phyloP scores from a whole-genome alignment of 1,140 invertebrate genomes.

The Dinothrombium tinctorium region DNA sequence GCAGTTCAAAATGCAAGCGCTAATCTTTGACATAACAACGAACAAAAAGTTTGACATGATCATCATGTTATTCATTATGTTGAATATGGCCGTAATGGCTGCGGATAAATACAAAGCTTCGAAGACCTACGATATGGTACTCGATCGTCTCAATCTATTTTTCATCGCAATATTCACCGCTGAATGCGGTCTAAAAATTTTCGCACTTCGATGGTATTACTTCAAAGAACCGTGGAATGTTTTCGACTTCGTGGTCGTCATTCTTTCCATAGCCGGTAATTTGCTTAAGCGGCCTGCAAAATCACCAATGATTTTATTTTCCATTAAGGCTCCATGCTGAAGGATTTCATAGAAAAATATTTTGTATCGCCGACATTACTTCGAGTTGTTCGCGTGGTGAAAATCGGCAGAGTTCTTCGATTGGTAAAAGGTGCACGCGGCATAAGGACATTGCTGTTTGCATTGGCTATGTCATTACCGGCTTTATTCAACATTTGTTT shows the following conservation, averaged over 20 bases:
- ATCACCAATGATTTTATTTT: constrained; percentile 10
- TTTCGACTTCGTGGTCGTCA: constrained; percentile 96
- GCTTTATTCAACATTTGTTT: constrained; percentile 96
- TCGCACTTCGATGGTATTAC: constrained; percentile 87
- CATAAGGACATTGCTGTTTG: constrained; percentile 85
- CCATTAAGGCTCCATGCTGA: constrained; percentile 63
- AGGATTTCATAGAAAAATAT: constrained; percentile 88
- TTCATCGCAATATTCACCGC: constrained; percentile 95
- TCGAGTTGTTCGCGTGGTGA: constrained; percentile 86
- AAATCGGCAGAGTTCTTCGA: constrained; percentile 84
- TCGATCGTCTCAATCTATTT: constrained; percentile 80
- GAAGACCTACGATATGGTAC: constrained; percentile 47
- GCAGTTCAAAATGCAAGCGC: constrained; percentile 79
- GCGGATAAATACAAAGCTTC: constrained; percentile 82
- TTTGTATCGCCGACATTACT: constrained; percentile 91
- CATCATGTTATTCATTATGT: constrained; percentile 94
- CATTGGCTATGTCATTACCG: constrained; percentile 87
- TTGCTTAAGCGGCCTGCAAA: background rate
- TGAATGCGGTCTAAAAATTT: constrained; percentile 91
- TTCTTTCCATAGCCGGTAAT: constrained; percentile 85
- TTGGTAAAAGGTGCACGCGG: constrained; percentile 84
- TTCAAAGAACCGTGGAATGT: constrained; percentile 98
- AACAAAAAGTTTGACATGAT: constrained; percentile 98
- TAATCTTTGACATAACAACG: constrained; percentile 88
- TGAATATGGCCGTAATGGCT: constrained; percentile 98